These are phyloP conservation scores for Melikaiella ostensackeni DNA, from an alignment of 2,888 invertebrate species.

Conservation along the genomic window DNA sequence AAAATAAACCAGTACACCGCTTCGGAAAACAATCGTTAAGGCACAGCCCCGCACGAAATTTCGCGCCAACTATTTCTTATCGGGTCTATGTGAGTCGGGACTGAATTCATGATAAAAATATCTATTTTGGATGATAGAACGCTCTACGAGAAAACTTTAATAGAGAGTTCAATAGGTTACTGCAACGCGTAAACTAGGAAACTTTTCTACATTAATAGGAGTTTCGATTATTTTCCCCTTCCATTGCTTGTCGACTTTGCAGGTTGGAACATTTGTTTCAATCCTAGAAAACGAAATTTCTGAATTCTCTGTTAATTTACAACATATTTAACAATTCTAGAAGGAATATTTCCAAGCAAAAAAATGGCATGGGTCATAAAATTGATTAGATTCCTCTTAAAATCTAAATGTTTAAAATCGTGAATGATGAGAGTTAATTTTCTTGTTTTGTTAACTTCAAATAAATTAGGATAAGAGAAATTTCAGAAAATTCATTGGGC, in stretches of 20 bases:
- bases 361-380: not conserved
- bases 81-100: constrained; percentile 39
- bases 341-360: not conserved
- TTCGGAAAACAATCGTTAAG: constrained; percentile 44
- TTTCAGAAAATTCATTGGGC: constrained; percentile 14
- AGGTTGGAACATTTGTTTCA: constrained; percentile 34
- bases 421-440: not conserved
- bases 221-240: constrained; percentile 12
- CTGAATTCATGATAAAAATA: constrained; percentile 42
- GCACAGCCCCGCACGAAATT: constrained; percentile 55
- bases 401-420: not conserved
- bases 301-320: not conserved
- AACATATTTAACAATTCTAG: not conserved
- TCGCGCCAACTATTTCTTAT: constrained; percentile 40
- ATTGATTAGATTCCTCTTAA: constrained; percentile 3
- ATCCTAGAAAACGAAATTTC: constrained; percentile 23
- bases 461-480: not conserved
- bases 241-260: constrained; percentile 9
- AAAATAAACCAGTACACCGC: constrained; percentile 47
- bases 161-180: constrained; percentile 36
- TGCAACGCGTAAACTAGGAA: constrained; percentile 30
- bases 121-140: constrained; percentile 26
- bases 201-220: constrained; percentile 23
- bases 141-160: constrained; percentile 22
- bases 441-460: not conserved